A percentile compares a stretch with the other conserved stretches of the same genome.
phyloP scores from a whole-genome alignment of 2,797 vertebrate species.

The Phoeniculus purpureus region DNA sequence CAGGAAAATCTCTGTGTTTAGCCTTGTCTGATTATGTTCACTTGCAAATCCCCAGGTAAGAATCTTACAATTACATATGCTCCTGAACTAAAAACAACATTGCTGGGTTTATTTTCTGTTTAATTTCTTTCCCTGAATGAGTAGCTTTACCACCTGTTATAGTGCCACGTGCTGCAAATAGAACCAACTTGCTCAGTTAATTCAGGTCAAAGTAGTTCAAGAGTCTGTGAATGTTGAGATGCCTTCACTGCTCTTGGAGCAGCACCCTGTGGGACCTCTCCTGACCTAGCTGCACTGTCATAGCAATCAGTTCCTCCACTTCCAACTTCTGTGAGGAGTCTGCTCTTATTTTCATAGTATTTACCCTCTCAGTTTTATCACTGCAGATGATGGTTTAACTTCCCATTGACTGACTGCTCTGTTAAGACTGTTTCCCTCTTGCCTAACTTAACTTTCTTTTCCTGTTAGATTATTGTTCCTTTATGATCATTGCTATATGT shows the following conservation, averaged over 20 bases:
- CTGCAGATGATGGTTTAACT: background rate
- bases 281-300: rapidly evolving
- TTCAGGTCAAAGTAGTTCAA: background rate
- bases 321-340: background rate
- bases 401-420: constrained; percentile 49
- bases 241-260: background rate
- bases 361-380: background rate
- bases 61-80: background rate
- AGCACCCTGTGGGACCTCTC: background rate
- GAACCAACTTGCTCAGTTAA: rapidly evolving
- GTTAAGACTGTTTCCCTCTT: constrained; percentile 52
- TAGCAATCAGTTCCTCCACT: background rate
- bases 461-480: constrained; percentile 34
- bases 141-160: background rate
- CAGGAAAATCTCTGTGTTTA: background rate
- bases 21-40: background rate
- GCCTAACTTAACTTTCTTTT: constrained; percentile 49
- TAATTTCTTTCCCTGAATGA: background rate
- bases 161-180: background rate
- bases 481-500: constrained; percentile 43
- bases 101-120: background rate
- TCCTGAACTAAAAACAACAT: background rate
- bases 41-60: background rate
- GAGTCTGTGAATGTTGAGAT: background rate
- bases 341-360: background rate